These are phyloP conservation scores for Prunella strophiata DNA, from an alignment of 2,797 vertebrate species.

Conservation along the genomic window DNA sequence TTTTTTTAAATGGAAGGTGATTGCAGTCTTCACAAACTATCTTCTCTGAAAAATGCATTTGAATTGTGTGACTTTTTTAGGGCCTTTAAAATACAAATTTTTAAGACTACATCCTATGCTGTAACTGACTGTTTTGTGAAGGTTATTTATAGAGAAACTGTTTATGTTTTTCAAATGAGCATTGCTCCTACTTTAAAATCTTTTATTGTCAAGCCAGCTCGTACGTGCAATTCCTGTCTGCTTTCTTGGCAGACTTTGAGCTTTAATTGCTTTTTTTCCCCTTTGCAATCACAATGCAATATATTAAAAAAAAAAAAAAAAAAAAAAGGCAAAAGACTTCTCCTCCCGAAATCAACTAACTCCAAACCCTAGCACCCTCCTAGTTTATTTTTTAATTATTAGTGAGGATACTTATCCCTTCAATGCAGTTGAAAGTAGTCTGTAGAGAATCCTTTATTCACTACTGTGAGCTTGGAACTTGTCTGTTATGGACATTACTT, in stretches of 20 bases:
- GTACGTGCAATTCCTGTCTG: neutral
- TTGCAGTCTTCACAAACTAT: neutral
- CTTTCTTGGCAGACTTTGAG: neutral
- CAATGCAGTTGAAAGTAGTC: neutral
- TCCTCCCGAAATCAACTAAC: neutral
- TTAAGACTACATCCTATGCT: neutral
- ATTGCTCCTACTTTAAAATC: constrained; percentile 5
- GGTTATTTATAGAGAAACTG: neutral
- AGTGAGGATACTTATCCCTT: neutral
- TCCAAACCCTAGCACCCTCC: neutral
- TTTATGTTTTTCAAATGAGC: neutral
- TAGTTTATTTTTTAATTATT: neutral
- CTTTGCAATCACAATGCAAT: neutral
- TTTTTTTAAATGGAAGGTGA: neutral
- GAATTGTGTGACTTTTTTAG: neutral
- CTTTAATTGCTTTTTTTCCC: neutral
- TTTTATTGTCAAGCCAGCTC: neutral
- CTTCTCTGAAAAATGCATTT: neutral
- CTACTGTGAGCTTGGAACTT: neutral
- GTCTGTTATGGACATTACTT: neutral
- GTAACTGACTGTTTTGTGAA: neutral
- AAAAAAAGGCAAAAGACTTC: neutral
- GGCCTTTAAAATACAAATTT: neutral
- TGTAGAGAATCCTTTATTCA: neutral
- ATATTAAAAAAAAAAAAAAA: neutral